Percentiles rank a stretch among this genome's conserved stretches.
phyloP scores from a whole-genome alignment of 1,140 invertebrate genomes.

The Thaumetopoea pityocampa region DNA sequence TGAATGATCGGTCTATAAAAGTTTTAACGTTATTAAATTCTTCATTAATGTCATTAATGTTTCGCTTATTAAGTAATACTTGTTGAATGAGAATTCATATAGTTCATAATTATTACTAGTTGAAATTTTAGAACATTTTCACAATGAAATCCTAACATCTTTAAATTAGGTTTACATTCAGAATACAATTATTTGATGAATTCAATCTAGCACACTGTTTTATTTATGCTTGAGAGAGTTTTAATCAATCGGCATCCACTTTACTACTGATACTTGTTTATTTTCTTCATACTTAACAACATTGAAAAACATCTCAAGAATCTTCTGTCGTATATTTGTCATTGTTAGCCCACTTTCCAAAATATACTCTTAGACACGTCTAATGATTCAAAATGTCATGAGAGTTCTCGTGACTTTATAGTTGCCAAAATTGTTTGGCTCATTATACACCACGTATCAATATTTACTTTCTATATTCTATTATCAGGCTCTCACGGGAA shows the following conservation, averaged over 20 bases:
- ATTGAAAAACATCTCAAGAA: constrained; percentile 19
- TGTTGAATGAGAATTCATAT: too few species aligned
- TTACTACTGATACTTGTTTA: too few species aligned
- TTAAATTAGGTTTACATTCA: too few species aligned
- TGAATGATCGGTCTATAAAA: constrained; percentile 14
- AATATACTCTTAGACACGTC: constrained; percentile 17
- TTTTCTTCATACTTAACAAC: constrained; percentile 5
- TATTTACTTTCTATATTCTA: constrained; percentile 9
- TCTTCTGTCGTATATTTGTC: constrained; percentile 31
- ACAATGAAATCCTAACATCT: too few species aligned
- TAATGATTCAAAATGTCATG: constrained; percentile 33
- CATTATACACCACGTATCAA: constrained; percentile 24
- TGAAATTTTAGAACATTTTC: too few species aligned
- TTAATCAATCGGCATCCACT: too few species aligned
- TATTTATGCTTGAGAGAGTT: too few species aligned
- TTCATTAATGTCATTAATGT: constrained; percentile 10
- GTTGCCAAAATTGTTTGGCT: constrained; percentile 35
- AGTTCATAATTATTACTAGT: too few species aligned
- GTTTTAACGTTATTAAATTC: constrained; percentile 16
- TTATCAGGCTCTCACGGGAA: constrained; percentile 11
- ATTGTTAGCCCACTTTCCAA: constrained; percentile 32
- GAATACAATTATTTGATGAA: too few species aligned
- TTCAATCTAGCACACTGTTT: too few species aligned
- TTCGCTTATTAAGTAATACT: constrained; percentile 9
- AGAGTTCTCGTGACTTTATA: constrained; percentile 28